Evolutionary conservation across 2,797 vertebrate genomes (phyloP), one percentile per base, ranked within the genome.

Genomic region (Antennarius maculatus): DNA sequence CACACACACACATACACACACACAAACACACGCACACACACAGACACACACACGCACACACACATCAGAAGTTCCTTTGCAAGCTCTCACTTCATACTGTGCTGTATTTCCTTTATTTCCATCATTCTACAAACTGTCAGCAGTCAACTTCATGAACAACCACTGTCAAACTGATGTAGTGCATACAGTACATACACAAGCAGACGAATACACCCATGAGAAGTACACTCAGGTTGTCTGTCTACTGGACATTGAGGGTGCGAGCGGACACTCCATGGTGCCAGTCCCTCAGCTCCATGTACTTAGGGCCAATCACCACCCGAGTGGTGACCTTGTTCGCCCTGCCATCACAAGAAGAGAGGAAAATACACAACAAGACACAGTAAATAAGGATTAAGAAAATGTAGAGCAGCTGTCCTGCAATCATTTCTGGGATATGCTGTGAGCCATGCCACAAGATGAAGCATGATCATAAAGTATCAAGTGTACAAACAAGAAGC

Each of bases 191-290:
- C 43, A 65, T 28, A 65, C 43, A 55, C 39, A 67, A 16, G 18
- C 11, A 54, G 28, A 64, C 49, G 72, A 23, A 0, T 9, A 47
- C 41, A 45, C 9, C 1, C 54, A 62, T 4, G 13, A 14, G 15
- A 12, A 41, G 55, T 42, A 17, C 34, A 62, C 47, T 50, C 41
- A 76, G 52, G 60, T 18, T 61, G 50, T 84, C 95, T 61, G 50
- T 84, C 95, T 96, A 98, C 91, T 96, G 95, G 82, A 99, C 97
- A 88, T 99, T 99, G 88, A 99, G 96, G 91, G 96, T 95, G 91
- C 95, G 96, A 90, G 97, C 97, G 83, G 97, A 99, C 91, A 99
- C 96, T 85, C 95, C 97, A 65, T 99, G 97, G 92, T 99, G 97
- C 97, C 97, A 99, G 94, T 99, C 95, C 92, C 97, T 95, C 92